Evolutionary conservation across 2,797 vertebrate genomes (phyloP).

Genomic region (Hylomyscus alleni): DNA sequence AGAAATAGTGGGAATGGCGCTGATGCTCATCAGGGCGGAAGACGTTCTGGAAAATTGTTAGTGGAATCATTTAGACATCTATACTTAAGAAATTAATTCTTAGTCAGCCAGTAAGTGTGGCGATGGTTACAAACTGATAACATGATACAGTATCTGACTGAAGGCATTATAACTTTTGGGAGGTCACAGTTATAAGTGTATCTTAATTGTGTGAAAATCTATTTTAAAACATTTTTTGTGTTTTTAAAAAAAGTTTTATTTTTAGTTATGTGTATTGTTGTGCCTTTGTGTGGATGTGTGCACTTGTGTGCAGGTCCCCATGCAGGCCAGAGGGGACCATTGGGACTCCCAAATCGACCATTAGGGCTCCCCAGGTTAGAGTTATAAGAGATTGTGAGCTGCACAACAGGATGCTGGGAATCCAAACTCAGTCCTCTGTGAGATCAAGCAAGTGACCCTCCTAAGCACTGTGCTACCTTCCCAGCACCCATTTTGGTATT

Average conservation of each 20-base stretch:
- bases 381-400: background rate
- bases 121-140: constrained; percentile 44
- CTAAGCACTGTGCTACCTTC: background rate
- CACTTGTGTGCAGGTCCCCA: background rate
- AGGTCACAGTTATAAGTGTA: constrained; percentile 30
- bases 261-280: background rate
- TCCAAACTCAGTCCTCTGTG: background rate
- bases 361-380: background rate
- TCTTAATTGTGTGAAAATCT: constrained; percentile 5
- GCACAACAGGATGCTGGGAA: background rate
- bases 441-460: background rate
- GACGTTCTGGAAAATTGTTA: constrained; percentile 6
- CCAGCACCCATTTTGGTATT: background rate
- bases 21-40: background rate
- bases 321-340: background rate
- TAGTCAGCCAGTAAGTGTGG: background rate
- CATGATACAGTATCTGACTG: background rate
- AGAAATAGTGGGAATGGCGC: background rate
- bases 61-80: constrained; percentile 14
- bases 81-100: constrained; percentile 40
- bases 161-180: background rate
- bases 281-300: background rate
- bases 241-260: background rate
- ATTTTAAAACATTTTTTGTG: constrained; percentile 22
- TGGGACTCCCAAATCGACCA: too few relatives aligned